Evolutionary conservation across 2,888 invertebrate genomes (phyloP).

Genomic region (Eristalis pertinax): DNA sequence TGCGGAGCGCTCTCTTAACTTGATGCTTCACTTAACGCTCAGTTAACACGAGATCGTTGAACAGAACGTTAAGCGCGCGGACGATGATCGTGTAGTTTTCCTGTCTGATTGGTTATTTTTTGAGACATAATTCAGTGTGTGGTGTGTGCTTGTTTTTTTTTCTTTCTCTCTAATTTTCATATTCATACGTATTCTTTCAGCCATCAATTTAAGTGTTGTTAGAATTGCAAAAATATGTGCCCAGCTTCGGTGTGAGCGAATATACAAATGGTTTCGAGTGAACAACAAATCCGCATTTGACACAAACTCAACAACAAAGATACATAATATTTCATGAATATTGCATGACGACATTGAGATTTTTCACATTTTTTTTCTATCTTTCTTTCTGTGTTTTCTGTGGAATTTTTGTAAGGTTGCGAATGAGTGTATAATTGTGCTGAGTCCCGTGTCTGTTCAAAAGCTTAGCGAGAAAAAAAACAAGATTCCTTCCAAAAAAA

Average conservation of each 20-base stretch:
- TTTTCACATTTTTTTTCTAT: no score
- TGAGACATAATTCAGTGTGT: conserved; percentile 21
- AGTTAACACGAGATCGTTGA: conserved; percentile 64
- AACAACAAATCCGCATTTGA: conserved; percentile 8
- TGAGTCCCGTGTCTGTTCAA: conserved; percentile 10
- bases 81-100: conserved; percentile 33
- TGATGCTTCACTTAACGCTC: conserved; percentile 18
- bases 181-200: no score
- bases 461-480: not conserved
- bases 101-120: not conserved
- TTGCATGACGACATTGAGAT: conserved; percentile 60
- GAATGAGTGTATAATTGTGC: conserved; percentile 45
- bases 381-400: not conserved
- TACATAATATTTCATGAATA: conserved; percentile 35
- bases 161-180: not conserved
- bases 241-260: not conserved
- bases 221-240: not conserved
- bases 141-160: conserved; percentile 31
- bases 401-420: conserved; percentile 36
- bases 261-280: conserved; percentile 1
- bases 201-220: not conserved
- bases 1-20: conserved; percentile 49
- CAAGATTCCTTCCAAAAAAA: not conserved
- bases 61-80: conserved; percentile 55
- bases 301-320: not conserved